A percentile compares a stretch with the other conserved stretches of the same genome.
Conservation (phyloP, 2,888 invertebrate species). For the Euzetes globulus region DNA sequence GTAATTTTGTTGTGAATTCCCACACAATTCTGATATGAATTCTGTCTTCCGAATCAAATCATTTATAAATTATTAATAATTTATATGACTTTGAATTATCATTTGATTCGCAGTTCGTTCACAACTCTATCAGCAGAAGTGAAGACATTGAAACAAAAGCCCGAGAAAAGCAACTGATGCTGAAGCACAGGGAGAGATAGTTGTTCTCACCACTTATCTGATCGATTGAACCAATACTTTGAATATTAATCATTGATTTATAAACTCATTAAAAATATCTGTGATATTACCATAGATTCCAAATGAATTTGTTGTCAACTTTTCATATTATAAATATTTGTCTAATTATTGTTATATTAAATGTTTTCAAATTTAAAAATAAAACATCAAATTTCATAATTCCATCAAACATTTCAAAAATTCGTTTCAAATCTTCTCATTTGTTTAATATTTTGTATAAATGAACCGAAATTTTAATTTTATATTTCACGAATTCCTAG, state of each 20-base stretch:
- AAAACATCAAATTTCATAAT: too few species aligned
- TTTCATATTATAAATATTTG: too few species aligned
- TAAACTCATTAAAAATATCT: conserved; percentile 4
- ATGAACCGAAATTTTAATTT: too few species aligned
- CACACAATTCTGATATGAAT: too few species aligned
- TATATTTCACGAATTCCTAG: too few species aligned
- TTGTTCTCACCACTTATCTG: not conserved
- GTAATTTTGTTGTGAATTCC: too few species aligned
- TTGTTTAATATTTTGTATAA: too few species aligned
- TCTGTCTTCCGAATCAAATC: not conserved
- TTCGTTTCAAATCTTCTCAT: too few species aligned
- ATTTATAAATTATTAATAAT: not conserved
- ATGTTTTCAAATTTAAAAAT: too few species aligned
- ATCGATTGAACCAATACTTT: conserved; percentile 3
- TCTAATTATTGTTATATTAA: not conserved
- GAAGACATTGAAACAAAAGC: conserved; percentile 1
- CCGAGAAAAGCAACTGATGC: not conserved
- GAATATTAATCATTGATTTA: not conserved
- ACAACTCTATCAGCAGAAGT: not conserved
- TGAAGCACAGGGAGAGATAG: not conserved
- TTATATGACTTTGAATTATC: not conserved
- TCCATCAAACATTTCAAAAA: too few species aligned
- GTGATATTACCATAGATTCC: conserved; percentile 13
- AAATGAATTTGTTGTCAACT: not conserved
- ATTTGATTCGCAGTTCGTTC: not conserved